Evolutionary conservation across 1,140 invertebrate species (phyloP).

Genomic region (Mamestra configurata): DNA sequence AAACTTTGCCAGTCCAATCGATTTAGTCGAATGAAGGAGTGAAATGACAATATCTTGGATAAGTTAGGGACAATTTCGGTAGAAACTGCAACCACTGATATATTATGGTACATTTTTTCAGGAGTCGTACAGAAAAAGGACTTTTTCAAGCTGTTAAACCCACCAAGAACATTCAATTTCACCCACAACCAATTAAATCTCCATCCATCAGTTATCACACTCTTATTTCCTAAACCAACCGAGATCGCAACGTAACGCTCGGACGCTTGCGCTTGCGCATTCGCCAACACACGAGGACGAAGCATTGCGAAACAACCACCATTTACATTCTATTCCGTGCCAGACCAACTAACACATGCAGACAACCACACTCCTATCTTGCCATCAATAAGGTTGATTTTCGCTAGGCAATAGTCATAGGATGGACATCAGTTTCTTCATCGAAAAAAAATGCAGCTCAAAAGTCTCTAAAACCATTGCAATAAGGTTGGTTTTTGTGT

Average conservation of each 20-base stretch:
- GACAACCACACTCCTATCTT: neutral
- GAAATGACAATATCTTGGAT: too few relatives aligned
- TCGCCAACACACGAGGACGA: conserved; percentile 46
- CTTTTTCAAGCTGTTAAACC: neutral
- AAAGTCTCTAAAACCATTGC: neutral
- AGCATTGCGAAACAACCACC: conserved; percentile 39
- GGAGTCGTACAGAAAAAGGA: too few relatives aligned
- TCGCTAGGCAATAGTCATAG: neutral
- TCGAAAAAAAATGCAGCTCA: neutral
- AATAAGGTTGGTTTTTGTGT: conserved; percentile 5
- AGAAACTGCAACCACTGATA: too few relatives aligned
- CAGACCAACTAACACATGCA: conserved; percentile 29
- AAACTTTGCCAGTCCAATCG: too few relatives aligned
- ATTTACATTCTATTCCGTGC: conserved; percentile 53
- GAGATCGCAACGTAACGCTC: conserved; percentile 49
- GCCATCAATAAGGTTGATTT: neutral
- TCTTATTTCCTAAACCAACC: conserved; percentile 13
- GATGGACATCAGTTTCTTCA: conserved; percentile 15
- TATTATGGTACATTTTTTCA: neutral
- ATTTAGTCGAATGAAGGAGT: too few relatives aligned
- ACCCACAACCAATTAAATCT: conserved; percentile 8
- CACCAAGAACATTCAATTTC: neutral
- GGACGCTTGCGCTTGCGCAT: conserved; percentile 31
- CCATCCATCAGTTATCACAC: conserved; percentile 8
- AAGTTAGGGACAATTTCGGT: too few relatives aligned